These are phyloP conservation scores for Brachionus koreanus DNA, from an alignment of 1,140 invertebrate genomes.

Conservation along the genomic window DNA sequence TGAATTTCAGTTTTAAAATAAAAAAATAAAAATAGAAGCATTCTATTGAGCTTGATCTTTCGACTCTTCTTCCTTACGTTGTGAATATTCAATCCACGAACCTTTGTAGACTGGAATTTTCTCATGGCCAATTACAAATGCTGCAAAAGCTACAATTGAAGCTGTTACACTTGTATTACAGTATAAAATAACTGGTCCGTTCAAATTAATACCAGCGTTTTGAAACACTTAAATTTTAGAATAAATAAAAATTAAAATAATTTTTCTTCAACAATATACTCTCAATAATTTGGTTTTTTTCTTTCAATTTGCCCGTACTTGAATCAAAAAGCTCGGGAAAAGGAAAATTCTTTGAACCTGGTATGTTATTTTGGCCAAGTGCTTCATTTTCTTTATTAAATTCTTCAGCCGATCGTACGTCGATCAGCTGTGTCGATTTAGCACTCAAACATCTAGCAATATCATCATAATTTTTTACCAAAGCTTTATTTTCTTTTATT, in stretches of 20 bases:
- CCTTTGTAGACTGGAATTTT: slow-evolving; percentile 35
- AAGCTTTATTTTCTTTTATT: not conserved
- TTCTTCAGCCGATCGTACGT: not conserved
- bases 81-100: slow-evolving; percentile 36
- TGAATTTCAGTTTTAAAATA: not conserved
- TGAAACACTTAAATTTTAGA: slow-evolving; percentile 8
- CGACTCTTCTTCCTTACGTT: not conserved
- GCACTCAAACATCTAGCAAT: not conserved
- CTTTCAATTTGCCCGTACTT: not conserved
- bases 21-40: not conserved
- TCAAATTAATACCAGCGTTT: slow-evolving; percentile 18
- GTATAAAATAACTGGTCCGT: not conserved
- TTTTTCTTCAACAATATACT: not conserved
- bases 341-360: slow-evolving; percentile 33
- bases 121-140: slow-evolving; percentile 6
- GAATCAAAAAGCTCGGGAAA: slow-evolving; percentile 31
- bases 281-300: not conserved
- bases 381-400: not conserved
- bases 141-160: not conserved
- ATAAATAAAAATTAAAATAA: not conserved
- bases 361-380: not conserved
- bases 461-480: slow-evolving; percentile 13
- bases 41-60: not conserved
- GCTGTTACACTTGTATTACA: slow-evolving; percentile 40
- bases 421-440: slow-evolving; percentile 4